phyloP scores from a whole-genome alignment of 1,140 invertebrate species.

The Thrips palmi region DNA sequence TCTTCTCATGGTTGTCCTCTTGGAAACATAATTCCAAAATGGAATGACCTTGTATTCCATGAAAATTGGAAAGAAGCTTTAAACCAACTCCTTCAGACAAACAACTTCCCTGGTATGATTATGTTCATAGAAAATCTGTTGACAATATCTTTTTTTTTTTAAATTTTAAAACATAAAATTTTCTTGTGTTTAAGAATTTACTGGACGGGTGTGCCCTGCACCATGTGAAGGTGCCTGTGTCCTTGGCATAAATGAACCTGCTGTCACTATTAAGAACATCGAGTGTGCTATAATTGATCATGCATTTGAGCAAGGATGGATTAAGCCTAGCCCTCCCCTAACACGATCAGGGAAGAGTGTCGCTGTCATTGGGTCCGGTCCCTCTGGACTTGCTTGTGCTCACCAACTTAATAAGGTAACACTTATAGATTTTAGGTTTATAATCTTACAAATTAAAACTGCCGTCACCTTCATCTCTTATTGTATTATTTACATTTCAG shows the following conservation, averaged over 20 bases:
- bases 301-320: constrained; percentile 94
- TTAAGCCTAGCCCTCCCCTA: constrained; percentile 56
- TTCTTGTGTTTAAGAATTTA: constrained; percentile 60
- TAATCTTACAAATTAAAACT: neutral
- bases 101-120: constrained; percentile 80
- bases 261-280: constrained; percentile 98
- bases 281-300: constrained; percentile 98
- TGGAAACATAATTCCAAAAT: constrained; percentile 97
- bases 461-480: constrained; percentile 1
- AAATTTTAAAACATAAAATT: constrained; percentile 9
- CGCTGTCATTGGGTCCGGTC: constrained; percentile 90
- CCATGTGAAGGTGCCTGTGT: constrained; percentile 98
- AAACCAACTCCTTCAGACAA: constrained; percentile 87
- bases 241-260: constrained; percentile 82
- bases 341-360: constrained; percentile 66
- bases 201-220: constrained; percentile 93
- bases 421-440: constrained; percentile 12
- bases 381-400: constrained; percentile 87
- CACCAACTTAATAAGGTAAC: constrained; percentile 87
- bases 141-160: too few species aligned
- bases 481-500: constrained; percentile 20
- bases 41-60: constrained; percentile 92
- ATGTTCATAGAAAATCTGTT: too few species aligned
- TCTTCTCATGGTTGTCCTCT: constrained; percentile 91
- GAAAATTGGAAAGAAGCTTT: constrained; percentile 95